Evolutionary conservation across 2,888 invertebrate species (phyloP), one percentile per base, ranked within the genome.

Genomic region (Athalia rosae): DNA sequence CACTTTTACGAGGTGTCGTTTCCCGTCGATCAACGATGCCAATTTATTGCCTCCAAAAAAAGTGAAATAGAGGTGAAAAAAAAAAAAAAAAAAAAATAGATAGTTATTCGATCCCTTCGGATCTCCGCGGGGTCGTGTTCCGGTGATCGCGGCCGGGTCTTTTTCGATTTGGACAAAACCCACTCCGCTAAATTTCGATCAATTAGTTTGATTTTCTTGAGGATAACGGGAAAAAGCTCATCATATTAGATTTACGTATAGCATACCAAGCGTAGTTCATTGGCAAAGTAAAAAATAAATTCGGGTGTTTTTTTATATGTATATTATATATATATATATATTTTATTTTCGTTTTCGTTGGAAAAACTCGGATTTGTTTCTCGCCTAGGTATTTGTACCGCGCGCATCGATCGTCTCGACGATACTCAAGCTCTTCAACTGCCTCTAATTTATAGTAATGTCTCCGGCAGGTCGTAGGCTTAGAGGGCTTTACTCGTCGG

Each of bases 361-460:
- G 53, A 67, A 67, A 53, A 48, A 6, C 11, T 41, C 53, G n/a
- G 53, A 53, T 63, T 50, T 13, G 45, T 45, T 28, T 45, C 71
- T 50, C 50, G 50, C 13, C 71, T 58, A n/a, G n/a, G 56, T 71
- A 58, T 67, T 53, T 45, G 58, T 43, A 9, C 53, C 53, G 11
- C 58, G 28, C 59, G 74, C 61, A 74, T 74, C 74, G 59, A 74
- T 74, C 74, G 48, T 9, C 59, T 9, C 43, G 47, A 74, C 15
- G 74, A 63, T 50, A 47, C 62, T 74, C 74, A 50, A 58, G 74
- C 74, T 74, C 74, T 74, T 59, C 74, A 62, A 74, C 59, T 62
- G 74, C 28, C 61, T 74, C 74, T 74, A 61, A 74, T 74, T 74
- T 74, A 74, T 74, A 59, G 59, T 74, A 74, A 74, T 62, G 74